Evolutionary conservation across 2,113 vertebrate species (phyloP).

Genomic region (Pluvialis apricaria): DNA sequence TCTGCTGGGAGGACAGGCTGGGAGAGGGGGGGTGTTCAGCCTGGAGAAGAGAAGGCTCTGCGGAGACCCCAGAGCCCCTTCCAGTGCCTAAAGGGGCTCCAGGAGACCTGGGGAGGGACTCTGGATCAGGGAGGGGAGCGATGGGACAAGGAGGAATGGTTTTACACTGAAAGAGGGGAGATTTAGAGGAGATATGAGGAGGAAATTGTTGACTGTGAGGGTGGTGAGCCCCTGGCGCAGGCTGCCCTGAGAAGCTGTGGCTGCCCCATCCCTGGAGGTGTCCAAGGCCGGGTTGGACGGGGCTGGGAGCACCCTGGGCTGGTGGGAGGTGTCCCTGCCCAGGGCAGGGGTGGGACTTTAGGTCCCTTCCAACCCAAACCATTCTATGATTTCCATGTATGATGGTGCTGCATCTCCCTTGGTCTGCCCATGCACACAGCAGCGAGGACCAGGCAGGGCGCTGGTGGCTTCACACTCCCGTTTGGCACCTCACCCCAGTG

Average conservation of each 20-base stretch:
- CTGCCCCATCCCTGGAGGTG: not conserved
- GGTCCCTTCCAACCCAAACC: not conserved
- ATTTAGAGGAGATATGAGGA: not conserved
- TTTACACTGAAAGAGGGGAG: not conserved
- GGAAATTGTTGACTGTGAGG: not conserved
- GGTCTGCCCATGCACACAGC: accelerated
- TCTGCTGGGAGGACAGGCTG: not conserved
- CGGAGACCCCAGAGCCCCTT: not conserved
- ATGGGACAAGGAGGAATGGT: not conserved
- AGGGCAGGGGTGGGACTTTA: not conserved
- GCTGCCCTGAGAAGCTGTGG: not conserved
- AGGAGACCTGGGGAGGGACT: not conserved
- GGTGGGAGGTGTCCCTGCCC: not conserved
- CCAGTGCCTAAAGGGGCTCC: not conserved
- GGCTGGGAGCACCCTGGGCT: not conserved
- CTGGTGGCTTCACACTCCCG: accelerated
- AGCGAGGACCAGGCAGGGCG: not conserved
- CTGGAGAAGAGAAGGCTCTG: not conserved
- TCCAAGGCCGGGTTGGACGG: not conserved
- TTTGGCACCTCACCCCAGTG: not conserved
- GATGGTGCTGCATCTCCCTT: not conserved
- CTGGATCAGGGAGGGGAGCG: not conserved
- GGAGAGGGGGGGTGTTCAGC: not conserved
- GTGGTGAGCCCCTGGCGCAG: not conserved
- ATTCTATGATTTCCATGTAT: not conserved